phyloP scores from a whole-genome alignment of 2,113 vertebrate species.

The Glaucidium brasilianum region DNA sequence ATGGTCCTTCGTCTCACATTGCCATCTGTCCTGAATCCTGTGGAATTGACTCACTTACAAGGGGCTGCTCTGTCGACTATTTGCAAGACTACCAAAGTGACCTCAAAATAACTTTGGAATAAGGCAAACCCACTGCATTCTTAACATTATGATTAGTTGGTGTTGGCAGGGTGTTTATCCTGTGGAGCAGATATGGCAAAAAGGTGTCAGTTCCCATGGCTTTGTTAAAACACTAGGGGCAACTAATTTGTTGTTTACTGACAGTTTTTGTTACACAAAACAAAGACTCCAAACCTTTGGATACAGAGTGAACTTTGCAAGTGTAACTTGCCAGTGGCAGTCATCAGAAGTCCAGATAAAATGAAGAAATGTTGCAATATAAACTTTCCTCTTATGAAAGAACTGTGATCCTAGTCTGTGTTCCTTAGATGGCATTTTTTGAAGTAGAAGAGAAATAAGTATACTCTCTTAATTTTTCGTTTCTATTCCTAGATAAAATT shows the following conservation, averaged over 20 bases:
- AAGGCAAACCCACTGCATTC: neutral
- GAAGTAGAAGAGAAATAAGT: neutral
- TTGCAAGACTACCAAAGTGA: neutral
- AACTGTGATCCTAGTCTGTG: neutral
- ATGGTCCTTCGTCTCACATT: neutral
- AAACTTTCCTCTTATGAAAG: neutral
- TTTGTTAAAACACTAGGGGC: neutral
- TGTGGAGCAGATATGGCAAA: neutral
- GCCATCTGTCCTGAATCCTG: neutral
- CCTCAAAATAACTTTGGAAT: constrained; percentile 20
- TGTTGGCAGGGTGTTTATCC: neutral
- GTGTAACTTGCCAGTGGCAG: neutral
- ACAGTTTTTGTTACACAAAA: neutral
- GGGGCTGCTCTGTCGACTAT: neutral
- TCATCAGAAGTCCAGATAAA: neutral
- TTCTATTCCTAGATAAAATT: neutral
- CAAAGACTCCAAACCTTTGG: neutral
- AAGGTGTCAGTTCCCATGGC: neutral
- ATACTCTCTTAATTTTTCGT: neutral
- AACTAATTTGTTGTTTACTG: neutral
- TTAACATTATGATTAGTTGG: neutral
- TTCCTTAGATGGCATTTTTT: neutral
- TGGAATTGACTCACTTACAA: neutral
- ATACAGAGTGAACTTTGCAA: neutral
- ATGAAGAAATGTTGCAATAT: neutral